phyloP scores from a whole-genome alignment of 2,797 vertebrate species.

The Sibirionetta formosa region DNA sequence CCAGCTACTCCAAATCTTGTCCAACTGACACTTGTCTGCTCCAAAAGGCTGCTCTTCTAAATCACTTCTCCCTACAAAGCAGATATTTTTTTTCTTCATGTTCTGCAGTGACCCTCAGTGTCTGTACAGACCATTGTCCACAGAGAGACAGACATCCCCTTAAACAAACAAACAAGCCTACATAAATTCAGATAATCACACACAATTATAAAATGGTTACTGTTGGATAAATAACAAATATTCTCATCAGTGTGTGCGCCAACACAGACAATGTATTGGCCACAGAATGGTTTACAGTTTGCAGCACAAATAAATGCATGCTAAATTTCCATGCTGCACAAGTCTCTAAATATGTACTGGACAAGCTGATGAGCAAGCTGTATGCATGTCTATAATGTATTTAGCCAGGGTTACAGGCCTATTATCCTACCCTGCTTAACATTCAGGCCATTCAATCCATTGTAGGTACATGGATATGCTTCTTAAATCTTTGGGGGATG shows the following conservation, averaged over 20 bases:
- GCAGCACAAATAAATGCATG: neutral
- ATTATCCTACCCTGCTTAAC: neutral
- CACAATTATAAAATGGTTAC: neutral
- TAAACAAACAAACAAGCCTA: neutral
- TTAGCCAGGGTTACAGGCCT: neutral
- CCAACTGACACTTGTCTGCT: neutral
- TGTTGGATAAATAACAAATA: neutral
- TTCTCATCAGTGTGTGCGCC: neutral
- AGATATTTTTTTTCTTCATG: neutral
- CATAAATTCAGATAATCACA: slow-evolving; percentile 2
- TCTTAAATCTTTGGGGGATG: neutral
- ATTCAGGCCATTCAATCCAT: neutral
- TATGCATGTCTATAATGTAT: neutral
- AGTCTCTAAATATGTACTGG: neutral
- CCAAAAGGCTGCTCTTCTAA: neutral
- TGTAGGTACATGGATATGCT: neutral
- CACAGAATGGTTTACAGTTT: slow-evolving; percentile 14
- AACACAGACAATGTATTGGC: slow-evolving; percentile 17
- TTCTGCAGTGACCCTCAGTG: neutral
- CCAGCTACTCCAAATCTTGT: neutral
- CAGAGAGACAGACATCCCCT: too few species aligned
- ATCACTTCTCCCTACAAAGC: neutral
- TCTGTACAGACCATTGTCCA: neutral
- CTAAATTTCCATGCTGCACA: neutral
- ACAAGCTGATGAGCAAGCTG: neutral